Evolutionary conservation across 2,797 vertebrate genomes (phyloP).

Genomic region (Melopsittacus undulatus): DNA sequence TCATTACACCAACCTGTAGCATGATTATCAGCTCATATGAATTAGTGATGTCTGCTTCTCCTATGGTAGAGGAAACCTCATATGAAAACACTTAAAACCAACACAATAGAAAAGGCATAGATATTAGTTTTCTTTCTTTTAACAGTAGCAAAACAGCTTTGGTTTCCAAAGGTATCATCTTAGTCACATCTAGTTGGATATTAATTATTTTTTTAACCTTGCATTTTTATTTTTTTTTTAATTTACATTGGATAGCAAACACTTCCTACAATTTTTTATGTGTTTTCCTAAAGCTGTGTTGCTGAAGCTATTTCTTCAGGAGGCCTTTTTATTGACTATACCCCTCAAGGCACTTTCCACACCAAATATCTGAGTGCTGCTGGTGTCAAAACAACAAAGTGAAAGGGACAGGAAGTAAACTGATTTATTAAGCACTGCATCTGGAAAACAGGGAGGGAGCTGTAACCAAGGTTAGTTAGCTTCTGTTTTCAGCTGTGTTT

Average conservation of each 20-base stretch:
- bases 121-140: background rate
- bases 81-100: constrained; percentile 11
- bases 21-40: constrained; percentile 56
- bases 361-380: background rate
- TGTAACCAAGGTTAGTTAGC: background rate
- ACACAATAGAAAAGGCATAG: background rate
- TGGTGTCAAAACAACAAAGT: background rate
- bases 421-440: background rate
- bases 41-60: constrained; percentile 46
- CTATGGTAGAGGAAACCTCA: background rate
- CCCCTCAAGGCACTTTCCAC: background rate
- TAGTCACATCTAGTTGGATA: background rate
- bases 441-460: background rate
- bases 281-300: background rate
- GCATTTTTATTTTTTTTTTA: background rate
- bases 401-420: background rate
- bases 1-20: constrained; percentile 64
- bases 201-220: background rate
- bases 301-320: background rate
- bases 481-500: background rate
- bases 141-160: background rate
- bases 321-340: background rate
- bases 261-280: background rate
- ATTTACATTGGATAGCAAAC: background rate
- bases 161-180: background rate